Base-by-base conservation (phyloP, 37 sponge, comb jelly and placozoan species). In the Halichondria panicea region DNA sequence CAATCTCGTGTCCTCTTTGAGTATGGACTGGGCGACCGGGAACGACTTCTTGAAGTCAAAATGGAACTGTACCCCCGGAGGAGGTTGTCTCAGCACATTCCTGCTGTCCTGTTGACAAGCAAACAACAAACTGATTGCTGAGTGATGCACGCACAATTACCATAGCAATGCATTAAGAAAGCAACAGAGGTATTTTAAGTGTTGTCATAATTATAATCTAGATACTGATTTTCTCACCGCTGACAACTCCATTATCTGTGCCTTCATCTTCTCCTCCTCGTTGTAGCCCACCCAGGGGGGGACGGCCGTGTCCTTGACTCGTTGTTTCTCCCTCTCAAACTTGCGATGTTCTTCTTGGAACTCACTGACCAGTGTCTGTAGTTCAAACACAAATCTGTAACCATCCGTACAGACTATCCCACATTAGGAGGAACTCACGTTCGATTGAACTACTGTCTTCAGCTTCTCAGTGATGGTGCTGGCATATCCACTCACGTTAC, bases 261-360 rank as follows among this genome's bases (percentile, higher is more conserved):
- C 89, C 73, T 93, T 95, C 88, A 98, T 95, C 59, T 89, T 82
- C 68, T 98, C 99, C 67, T 95, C 94, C 57, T 98, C 99, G 68
- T 98, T 92, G 45, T 85, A 98, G 11, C 99, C 99, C 32, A 95
- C 93, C 99, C 99, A 98, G 13, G 99, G 99, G 50, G 99, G 96
- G 22, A 93, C 83, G 33, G 86, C 78, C 13, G 89, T 75, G 77
- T 93, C 89, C 78, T 79, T 83, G 37, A 71, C 67, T 71, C 78
- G 46, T 55, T 75, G 68, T 44, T 75, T 68, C 59, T 81, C 79
- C 44, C 76, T 64, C 27, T 55, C 72, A 84, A 95, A 95, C 74
- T 89, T 81, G 59, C 86, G 72, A 65, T 95, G 92, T 55, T 95
- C 90, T 24, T 74, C 54, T 15, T 88, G 72, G 66, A 95, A 95